A percentile compares a stretch with the other conserved stretches of the same genome.
Conservation (phyloP, 2,797 vertebrate genomes). For the Poecilia gillii region DNA sequence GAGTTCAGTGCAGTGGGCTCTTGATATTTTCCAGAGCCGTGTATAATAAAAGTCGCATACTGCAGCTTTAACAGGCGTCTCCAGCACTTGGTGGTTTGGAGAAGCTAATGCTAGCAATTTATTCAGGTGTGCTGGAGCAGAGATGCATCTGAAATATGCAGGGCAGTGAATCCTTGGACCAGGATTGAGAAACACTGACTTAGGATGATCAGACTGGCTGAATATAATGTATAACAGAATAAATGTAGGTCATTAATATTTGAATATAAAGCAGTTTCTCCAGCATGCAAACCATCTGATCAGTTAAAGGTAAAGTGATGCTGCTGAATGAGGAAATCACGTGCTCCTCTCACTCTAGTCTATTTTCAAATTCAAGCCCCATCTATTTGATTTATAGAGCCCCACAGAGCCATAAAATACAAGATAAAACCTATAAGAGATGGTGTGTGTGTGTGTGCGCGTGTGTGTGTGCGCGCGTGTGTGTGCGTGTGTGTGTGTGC, state of each 20-base stretch:
- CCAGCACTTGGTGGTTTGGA: no score
- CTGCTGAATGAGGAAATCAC: constrained; percentile 2
- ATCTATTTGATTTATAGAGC: constrained; percentile 12
- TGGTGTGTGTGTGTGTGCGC: constrained; percentile 8
- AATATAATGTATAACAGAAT: not conserved
- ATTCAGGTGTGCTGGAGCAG: no score
- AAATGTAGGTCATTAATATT: not conserved
- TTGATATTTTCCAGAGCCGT: no score
- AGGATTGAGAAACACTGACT: no score
- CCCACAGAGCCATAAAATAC: constrained; percentile 2
- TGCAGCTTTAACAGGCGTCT: no score
- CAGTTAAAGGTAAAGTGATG: not conserved
- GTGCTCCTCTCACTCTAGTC: not conserved
- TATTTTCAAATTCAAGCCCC: constrained; percentile 18
- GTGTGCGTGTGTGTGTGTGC: not conserved
- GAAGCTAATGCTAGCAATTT: no score
- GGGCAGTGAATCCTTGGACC: no score
- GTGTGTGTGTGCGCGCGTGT: no score
- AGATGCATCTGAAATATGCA: no score
- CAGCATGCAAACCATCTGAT: not conserved
- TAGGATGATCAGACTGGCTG: not conserved
- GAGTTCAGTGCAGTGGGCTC: no score
- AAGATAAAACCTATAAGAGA: not conserved
- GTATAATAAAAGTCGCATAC: no score
- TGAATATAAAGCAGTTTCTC: not conserved